These are phyloP conservation scores for Drosophila mayaguana DNA, from an alignment of 2,888 invertebrate genomes.

Conservation along the genomic window DNA sequence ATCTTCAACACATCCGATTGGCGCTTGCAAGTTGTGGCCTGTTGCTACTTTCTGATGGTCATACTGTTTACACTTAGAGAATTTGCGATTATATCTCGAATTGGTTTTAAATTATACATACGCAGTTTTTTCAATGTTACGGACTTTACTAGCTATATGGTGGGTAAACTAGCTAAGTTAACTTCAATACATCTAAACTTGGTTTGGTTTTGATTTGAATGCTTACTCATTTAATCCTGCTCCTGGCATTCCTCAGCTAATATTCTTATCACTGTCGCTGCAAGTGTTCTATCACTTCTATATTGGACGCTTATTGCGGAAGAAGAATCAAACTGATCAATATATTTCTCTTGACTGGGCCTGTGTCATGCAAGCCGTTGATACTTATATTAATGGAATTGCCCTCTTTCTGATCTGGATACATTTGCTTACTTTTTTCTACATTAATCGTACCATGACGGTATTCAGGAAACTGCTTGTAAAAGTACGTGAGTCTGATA, in stretches of 20 bases:
- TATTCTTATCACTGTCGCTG: constrained; percentile 18
- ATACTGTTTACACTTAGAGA: constrained; percentile 2
- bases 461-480: constrained; percentile 38
- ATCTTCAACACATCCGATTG: constrained; percentile 14
- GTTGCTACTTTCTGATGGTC: constrained; percentile 2
- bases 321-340: neutral
- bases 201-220: neutral
- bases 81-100: neutral
- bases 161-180: constrained; percentile 1
- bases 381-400: constrained; percentile 32
- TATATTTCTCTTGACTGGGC: constrained; percentile 39
- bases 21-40: fast-evolving
- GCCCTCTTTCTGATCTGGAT: constrained; percentile 55
- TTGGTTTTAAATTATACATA: constrained; percentile 21
- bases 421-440: constrained; percentile 41
- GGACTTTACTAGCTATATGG: constrained; percentile 24
- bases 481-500: constrained; percentile 25
- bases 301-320: neutral
- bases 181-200: no score
- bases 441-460: constrained; percentile 59
- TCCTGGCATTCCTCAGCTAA: constrained; percentile 7
- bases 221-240: neutral
- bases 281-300: constrained; percentile 13
- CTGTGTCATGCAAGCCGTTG: constrained; percentile 5
- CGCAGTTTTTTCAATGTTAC: neutral